Percentiles rank a stretch among this genome's conserved stretches.
phyloP scores from a whole-genome alignment of 2,888 invertebrate genomes.

The Sesia bembeciformis region DNA sequence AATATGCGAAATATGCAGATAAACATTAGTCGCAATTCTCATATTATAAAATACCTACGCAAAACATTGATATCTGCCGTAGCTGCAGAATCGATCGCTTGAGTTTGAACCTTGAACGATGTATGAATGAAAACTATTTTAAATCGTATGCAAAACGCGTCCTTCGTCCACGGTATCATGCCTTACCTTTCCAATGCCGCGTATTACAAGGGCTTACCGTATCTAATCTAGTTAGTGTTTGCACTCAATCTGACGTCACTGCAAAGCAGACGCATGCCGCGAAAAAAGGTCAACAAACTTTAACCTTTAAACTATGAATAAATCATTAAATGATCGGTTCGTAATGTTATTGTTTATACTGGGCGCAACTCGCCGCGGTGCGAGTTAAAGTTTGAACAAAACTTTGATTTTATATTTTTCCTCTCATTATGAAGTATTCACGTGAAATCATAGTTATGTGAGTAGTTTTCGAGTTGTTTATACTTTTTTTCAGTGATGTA shows the following conservation, averaged over 20 bases:
- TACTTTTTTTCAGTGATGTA: slow-evolving; percentile 18
- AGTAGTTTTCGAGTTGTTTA: slow-evolving; percentile 6
- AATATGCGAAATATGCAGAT: neutral
- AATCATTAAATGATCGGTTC: slow-evolving; percentile 16
- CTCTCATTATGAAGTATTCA: neutral
- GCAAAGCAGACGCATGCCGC: slow-evolving; percentile 36
- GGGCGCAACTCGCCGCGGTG: slow-evolving; percentile 9
- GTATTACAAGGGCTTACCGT: slow-evolving; percentile 45
- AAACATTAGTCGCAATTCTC: neutral
- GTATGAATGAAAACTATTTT: slow-evolving; percentile 29
- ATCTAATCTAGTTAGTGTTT: slow-evolving; percentile 60
- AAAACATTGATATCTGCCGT: slow-evolving; percentile 25
- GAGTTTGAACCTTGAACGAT: slow-evolving; percentile 23
- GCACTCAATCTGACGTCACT: slow-evolving; percentile 51
- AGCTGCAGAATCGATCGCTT: slow-evolving; percentile 20
- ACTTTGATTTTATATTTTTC: neutral
- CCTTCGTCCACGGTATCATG: slow-evolving; percentile 23
- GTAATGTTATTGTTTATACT: slow-evolving; percentile 15
- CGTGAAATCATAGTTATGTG: neutral
- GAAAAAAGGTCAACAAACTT: slow-evolving; percentile 69
- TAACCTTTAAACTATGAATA: slow-evolving; percentile 25
- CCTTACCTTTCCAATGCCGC: slow-evolving; percentile 21
- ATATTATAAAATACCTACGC: neutral
- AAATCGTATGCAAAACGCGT: slow-evolving; percentile 31
- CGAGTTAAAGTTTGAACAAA: neutral